A percentile compares a stretch with the other conserved stretches of the same genome.
Conservation (phyloP, 2,888 invertebrate genomes). For the Caenorhabditis sp. region DNA sequence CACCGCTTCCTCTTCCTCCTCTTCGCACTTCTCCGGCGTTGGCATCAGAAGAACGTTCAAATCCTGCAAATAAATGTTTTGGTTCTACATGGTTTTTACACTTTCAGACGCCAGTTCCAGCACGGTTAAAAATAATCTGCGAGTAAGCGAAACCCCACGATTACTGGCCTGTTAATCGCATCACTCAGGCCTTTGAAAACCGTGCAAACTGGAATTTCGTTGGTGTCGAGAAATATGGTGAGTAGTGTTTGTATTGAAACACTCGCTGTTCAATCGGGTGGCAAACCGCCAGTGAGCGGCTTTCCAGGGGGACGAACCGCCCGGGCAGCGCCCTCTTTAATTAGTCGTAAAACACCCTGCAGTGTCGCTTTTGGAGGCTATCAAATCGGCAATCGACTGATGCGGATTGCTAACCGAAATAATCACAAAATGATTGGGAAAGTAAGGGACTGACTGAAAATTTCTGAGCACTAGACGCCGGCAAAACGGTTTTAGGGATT, state of each 20-base stretch:
- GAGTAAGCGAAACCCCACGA: slow-evolving; percentile 13
- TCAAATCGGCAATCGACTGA: slow-evolving; percentile 32
- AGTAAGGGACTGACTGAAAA: background rate
- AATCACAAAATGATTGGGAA: background rate
- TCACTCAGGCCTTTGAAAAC: slow-evolving; percentile 18
- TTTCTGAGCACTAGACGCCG: too few species aligned
- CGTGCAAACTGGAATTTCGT: slow-evolving; percentile 32
- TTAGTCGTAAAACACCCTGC: slow-evolving; percentile 41
- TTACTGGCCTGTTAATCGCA: slow-evolving; percentile 33
- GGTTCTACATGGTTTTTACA: too few species aligned
- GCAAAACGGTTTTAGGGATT: too few species aligned
- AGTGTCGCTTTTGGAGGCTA: slow-evolving; percentile 27
- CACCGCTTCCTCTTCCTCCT: slow-evolving; percentile 27
- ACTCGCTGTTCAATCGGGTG: slow-evolving; percentile 25
- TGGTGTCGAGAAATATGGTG: slow-evolving; percentile 32
- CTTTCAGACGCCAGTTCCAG: background rate
- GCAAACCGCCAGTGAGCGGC: background rate
- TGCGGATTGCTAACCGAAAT: slow-evolving; percentile 3
- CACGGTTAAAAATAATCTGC: slow-evolving; percentile 3
- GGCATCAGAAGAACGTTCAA: slow-evolving; percentile 53
- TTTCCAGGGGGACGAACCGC: slow-evolving; percentile 6
- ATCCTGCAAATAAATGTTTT: slow-evolving; percentile 33
- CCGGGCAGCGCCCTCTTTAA: slow-evolving; percentile 15
- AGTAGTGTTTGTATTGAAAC: slow-evolving; percentile 44
- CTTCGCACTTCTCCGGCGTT: slow-evolving; percentile 53